Evolutionary conservation across 30 jellyfish, hydroid and myxozoan species (phyloP), one percentile per base, ranked within the genome.

Genomic region (Aurelia sp.): DNA sequence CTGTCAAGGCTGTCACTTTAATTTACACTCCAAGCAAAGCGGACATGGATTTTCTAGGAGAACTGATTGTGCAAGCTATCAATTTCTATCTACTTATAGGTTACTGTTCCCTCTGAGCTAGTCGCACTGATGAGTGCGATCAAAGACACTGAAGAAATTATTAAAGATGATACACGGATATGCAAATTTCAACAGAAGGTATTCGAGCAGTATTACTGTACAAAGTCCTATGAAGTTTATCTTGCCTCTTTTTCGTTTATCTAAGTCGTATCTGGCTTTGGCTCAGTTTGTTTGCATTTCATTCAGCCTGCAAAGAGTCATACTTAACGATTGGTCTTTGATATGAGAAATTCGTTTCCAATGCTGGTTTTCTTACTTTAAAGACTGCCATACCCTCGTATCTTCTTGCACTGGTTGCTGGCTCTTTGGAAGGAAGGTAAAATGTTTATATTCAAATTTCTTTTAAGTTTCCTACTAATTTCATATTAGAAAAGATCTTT

Each of bases 121-220:
- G 80, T 73, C 30, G 96, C 98, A 16, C 69, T 93, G 67, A 93
- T 93, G 98, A 93, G 98, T 84, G 98, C 98, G 3, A 87, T 93
- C 35, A 88, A 84, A 67, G 86, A 63, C 53, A 1, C 72, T 50
- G 75, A 78, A 19, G 92, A 87, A 48, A 40, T 62, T 31, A 47
- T 82, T 6, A 27, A 82, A 41, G 84, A 82, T 57, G 97, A 84
- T 19, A 81, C 70, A 30, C 87, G 90, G 33, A 78, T 35, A 23
- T 92, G 98, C 89, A 59, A 60, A 53, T 93, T 93, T 63, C 60
- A 82, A n/a, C 98, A 93, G 60, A 87, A 88, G 96, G 98, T 93
- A 48, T 44, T 44, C 2, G 55, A 11, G 13, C 15, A 18, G 7
- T 48, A 41, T 64, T 66, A n/a, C 19, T 22, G 19, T 27, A 21